Conservation (phyloP, 2,888 invertebrate genomes). For the Venusia cambrica region DNA sequence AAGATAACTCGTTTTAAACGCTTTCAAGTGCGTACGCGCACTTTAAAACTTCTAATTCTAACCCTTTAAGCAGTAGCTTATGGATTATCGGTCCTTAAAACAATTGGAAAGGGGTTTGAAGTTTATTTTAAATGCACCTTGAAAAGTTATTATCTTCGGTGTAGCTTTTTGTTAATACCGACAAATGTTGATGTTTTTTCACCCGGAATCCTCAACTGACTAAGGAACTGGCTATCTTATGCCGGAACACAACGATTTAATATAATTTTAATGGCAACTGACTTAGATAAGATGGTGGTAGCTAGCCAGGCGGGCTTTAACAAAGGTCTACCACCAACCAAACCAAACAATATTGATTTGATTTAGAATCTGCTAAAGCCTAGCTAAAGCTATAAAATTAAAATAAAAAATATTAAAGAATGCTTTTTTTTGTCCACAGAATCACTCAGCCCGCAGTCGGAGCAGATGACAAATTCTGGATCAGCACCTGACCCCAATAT, state of each 20-base stretch:
- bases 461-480: conserved; percentile 64
- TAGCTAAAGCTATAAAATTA: too few species aligned
- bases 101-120: conserved; percentile 5
- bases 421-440: conserved; percentile 57
- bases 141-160: conserved; percentile 17
- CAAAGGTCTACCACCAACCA: too few species aligned
- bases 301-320: too few species aligned
- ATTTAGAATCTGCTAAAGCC: too few species aligned
- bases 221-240: too few species aligned
- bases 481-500: conserved; percentile 71
- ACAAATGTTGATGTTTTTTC: too few species aligned
- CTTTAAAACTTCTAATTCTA: conserved; percentile 66
- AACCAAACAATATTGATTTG: too few species aligned
- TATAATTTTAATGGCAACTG: too few species aligned
- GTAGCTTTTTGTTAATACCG: too few species aligned
- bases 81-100: conserved; percentile 56
- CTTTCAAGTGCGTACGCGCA: conserved; percentile 43
- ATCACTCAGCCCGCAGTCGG: conserved; percentile 72
- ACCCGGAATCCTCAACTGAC: too few species aligned
- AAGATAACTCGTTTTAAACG: conserved; percentile 52
- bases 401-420: conserved; percentile 1
- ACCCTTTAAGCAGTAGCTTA: conserved; percentile 37
- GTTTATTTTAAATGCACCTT: conserved; percentile 9
- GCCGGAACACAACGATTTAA: too few species aligned
- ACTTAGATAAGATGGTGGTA: too few species aligned